Base-by-base conservation (phyloP, 2,888 invertebrate species). In the Acanthacorydalis orientalis region DNA sequence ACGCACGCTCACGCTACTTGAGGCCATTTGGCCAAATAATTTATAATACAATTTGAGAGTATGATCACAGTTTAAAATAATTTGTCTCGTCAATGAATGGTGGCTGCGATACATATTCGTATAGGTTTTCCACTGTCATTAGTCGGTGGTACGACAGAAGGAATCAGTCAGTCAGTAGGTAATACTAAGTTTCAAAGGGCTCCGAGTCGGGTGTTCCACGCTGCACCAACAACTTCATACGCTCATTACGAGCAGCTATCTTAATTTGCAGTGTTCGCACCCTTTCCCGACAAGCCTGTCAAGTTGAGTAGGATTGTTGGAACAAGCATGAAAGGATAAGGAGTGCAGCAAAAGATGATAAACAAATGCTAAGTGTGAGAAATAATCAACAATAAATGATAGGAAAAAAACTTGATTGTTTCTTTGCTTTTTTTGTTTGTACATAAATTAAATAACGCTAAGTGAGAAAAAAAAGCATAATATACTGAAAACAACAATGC, bases 221-320 rank as follows among this genome's bases (percentile, higher is more conserved):
- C 73, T 88, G 85, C 65, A 84, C 76, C 61, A 91, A 73, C 59
- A 87, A 73, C 69, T 89, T 90, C 63, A 89, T 83, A 64, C 89
- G 83, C 71, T 91, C 90, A 66, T 80, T 81, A 57, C 86, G 82
- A 69, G 86, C 83, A 62, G 81, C 77, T 62, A 91, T 85, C 75
- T 87, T 87, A 71, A 80, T 83, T 69, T 89, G 87, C 63, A 91
- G 77, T 65, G 79, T 77, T 67, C 84, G 85, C 60, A 88, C 81
- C 69, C 78, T 79, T 70, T 90, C 89, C 66, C 83, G 83, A 74
- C 78, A 84, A 67, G 79, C 81, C 89, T 90, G 51, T 46, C 15
- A 31, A 15, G 31, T 8, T 31, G 14, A 12, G 8, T 45, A 50
- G 54, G 56, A 53, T 46, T 10, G 51, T 54, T 52, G 61, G 60